Evolutionary conservation across 1,140 invertebrate species (phyloP).

Genomic region (Paramacrobiotus metropolitanus): DNA sequence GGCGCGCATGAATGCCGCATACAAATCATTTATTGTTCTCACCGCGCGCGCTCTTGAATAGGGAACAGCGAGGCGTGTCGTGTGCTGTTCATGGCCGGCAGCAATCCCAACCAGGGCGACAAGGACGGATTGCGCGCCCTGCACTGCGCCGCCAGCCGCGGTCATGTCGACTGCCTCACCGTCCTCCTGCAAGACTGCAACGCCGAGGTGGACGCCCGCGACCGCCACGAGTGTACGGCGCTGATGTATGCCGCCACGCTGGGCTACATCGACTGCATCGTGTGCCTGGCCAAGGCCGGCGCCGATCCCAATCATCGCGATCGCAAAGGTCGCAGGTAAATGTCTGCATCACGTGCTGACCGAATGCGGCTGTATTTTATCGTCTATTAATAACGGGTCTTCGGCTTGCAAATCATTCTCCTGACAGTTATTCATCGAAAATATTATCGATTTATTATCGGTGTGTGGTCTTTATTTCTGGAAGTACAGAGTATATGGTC

Average conservation of each 20-base stretch:
- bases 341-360: conserved; percentile 22
- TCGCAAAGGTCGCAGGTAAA: conserved; percentile 61
- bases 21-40: too few species aligned
- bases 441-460: too few species aligned
- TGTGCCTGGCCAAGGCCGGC: conserved; percentile 58
- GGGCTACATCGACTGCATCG: conserved; percentile 76
- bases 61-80: conserved; percentile 64
- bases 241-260: conserved; percentile 85
- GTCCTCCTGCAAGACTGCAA: conserved; percentile 65
- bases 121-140: conserved; percentile 33
- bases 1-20: too few species aligned
- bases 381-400: too few species aligned
- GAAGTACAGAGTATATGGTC: too few species aligned
- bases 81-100: conserved; percentile 56
- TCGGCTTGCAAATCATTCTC: too few species aligned
- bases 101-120: conserved; percentile 47
- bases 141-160: conserved; percentile 49
- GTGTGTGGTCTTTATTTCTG: too few species aligned
- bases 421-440: too few species aligned
- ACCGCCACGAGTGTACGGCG: conserved; percentile 72
- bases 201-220: conserved; percentile 52
- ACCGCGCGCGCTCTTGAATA: too few species aligned
- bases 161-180: conserved; percentile 74
- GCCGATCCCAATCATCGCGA: conserved; percentile 77
- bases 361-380: too few species aligned